Evolutionary conservation across 2,797 vertebrate genomes (phyloP), one percentile per base, ranked within the genome.

Genomic region (Pteropus rufus): DNA sequence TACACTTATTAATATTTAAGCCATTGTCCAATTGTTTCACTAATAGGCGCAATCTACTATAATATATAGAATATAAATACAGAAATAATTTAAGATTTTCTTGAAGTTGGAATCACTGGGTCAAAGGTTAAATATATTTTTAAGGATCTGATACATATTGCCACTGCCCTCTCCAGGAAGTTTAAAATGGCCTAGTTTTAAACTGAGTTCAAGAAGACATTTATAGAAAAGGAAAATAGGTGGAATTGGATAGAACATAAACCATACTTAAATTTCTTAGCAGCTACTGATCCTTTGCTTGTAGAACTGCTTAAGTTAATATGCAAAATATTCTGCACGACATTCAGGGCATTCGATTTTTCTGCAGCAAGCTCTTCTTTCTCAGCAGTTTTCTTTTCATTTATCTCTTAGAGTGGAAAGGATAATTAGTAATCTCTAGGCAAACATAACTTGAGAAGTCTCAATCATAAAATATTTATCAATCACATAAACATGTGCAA

Each of bases 201-300:
- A 92, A 93, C 10, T 64, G 26, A 90, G 23, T 80, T 90, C 29
- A 86, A 81, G 26, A 65, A 75, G 52, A 4, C 8, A 96, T 77
- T 84, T 90, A 62, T 65, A 44, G 81, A 56, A 94, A 95, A 88
- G 41, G 9, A 80, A 86, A 89, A 77, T 5, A 96, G 4, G 14
- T 58, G 41, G 24, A 46, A 64, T 31, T 24, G 39, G n/a, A 31
- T 7, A 84, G 77, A 4, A 0, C 4, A 70, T 77, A 73, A 85
- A 9, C 26, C 98, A 39, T 98, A 99, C 99, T 98, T 99, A 98
- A 99, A 99, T 91, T 98, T 99, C 96, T 99, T 99, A 64, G 97
- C 94, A 97, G 98, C 99, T 58, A 24, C 34, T 3, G 98, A 41
- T 24, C 91, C 95, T 98, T 98, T 99, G 97, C 73, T 98, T 92